These are phyloP conservation scores for Origma solitaria DNA, from an alignment of 2,113 vertebrate genomes.

Conservation along the genomic window DNA sequence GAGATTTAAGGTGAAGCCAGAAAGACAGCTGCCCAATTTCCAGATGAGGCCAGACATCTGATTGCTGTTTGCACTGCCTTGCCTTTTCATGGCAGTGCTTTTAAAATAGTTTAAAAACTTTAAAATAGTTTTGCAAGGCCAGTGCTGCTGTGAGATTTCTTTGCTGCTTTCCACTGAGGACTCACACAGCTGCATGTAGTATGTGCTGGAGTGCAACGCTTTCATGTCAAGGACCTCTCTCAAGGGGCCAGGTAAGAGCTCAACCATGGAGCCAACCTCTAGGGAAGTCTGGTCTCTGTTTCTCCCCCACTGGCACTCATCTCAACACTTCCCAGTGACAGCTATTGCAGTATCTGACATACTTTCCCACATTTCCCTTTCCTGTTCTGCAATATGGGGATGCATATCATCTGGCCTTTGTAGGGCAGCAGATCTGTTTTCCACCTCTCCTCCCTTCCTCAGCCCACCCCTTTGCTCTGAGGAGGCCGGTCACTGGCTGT, in stretches of 20 bases:
- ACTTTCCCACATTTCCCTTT: not conserved
- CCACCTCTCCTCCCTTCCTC: not conserved
- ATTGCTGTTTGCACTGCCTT: not conserved
- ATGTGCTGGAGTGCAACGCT: fast-evolving
- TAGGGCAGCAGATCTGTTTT: not conserved
- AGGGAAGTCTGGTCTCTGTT: not conserved
- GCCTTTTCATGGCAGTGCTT: not conserved
- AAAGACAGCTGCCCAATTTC: not conserved
- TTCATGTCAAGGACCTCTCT: not conserved
- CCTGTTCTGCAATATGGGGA: not conserved
- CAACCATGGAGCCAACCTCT: not conserved
- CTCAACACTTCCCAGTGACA: not conserved
- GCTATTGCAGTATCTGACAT: not conserved
- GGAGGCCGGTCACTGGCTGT: not conserved
- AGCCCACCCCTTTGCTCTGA: fast-evolving
- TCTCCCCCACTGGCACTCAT: not conserved
- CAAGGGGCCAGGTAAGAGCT: not conserved
- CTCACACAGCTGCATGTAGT: fast-evolving
- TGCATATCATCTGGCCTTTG: not conserved
- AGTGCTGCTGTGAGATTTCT: not conserved
- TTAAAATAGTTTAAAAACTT: not conserved
- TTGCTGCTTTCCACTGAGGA: not conserved
- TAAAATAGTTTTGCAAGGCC: not conserved
- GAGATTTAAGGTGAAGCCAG: not conserved
- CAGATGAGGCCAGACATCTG: not conserved